phyloP scores from a whole-genome alignment of 2,797 vertebrate genomes.

The Ispidina picta region DNA sequence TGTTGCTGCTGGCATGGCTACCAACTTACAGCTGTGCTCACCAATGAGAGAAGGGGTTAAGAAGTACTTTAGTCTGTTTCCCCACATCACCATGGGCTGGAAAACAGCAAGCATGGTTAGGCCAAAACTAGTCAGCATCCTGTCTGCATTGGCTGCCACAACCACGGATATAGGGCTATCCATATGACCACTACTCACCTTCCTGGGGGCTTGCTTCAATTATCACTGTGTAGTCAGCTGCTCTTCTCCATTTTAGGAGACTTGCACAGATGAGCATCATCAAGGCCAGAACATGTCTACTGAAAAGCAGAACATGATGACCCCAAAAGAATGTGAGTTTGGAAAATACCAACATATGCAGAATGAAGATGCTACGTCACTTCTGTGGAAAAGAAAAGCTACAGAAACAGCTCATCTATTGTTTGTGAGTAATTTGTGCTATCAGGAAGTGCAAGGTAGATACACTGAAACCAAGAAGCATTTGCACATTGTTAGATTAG shows the following conservation, averaged over 20 bases:
- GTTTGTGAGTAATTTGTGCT: not conserved
- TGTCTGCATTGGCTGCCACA: not conserved
- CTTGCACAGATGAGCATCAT: not conserved
- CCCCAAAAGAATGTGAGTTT: not conserved
- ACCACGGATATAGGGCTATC: not conserved
- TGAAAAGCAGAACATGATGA: not conserved
- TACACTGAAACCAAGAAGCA: not conserved
- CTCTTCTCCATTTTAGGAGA: not conserved
- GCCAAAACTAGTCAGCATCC: not conserved
- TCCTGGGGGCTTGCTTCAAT: fast-evolving
- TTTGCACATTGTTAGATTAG: not conserved
- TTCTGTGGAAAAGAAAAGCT: not conserved
- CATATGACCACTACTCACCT: fast-evolving
- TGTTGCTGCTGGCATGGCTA: not conserved
- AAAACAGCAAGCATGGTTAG: not conserved
- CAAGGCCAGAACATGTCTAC: not conserved
- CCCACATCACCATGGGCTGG: not conserved
- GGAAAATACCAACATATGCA: not conserved
- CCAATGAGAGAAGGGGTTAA: too few species aligned
- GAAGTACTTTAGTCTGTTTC: too few species aligned
- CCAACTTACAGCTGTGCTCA: not conserved
- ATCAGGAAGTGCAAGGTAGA: not conserved
- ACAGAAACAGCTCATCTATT: not conserved
- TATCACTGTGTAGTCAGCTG: not conserved
- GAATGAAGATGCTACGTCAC: not conserved